phyloP scores from a whole-genome alignment of 2,888 invertebrate species.

The Clusia tigrina region DNA sequence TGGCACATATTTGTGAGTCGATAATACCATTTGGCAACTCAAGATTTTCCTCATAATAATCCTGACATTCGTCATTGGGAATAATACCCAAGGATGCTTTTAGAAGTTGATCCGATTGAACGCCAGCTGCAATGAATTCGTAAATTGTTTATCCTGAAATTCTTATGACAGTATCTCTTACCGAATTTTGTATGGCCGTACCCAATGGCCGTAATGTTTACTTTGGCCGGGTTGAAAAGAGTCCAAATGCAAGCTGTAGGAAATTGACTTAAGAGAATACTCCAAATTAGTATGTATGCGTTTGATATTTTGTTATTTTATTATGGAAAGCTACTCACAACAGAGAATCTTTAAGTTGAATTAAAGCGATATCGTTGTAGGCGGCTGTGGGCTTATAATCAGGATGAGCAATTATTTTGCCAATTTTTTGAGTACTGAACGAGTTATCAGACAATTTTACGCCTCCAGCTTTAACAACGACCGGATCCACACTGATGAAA shows the following conservation, averaged over 20 bases:
- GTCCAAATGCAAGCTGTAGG: background rate
- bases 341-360: background rate
- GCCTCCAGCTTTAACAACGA: background rate
- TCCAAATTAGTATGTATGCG: too few relatives aligned
- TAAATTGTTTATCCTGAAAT: background rate
- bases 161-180: background rate
- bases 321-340: background rate
- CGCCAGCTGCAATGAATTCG: conserved; percentile 1
- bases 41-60: background rate
- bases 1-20: conserved; percentile 51
- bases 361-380: background rate
- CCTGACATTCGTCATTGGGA: background rate
- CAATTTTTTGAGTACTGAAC: background rate
- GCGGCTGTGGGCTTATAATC: background rate
- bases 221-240: background rate
- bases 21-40: conserved; percentile 41
- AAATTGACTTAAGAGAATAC: background rate
- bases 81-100: background rate
- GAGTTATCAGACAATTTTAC: background rate
- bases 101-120: background rate
- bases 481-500: background rate
- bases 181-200: conserved; percentile 2
- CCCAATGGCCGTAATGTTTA: background rate
- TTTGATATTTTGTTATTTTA: background rate
- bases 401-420: background rate